Conservation (phyloP, 1,140 invertebrate genomes). For the Atopsyche davidsoni region DNA sequence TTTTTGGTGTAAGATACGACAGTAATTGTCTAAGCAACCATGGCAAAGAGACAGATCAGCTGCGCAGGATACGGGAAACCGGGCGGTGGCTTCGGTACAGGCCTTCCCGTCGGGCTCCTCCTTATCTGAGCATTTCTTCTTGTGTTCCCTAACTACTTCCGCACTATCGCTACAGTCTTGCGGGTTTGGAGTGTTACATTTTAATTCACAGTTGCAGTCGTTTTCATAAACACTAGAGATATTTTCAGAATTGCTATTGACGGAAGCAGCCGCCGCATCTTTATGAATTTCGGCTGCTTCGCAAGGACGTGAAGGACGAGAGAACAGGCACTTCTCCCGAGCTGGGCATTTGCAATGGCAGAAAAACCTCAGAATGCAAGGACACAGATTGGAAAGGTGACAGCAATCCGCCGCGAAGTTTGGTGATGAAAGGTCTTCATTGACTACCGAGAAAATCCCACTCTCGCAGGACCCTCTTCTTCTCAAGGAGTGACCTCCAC, state of each 20-base stretch:
- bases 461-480: slow-evolving; percentile 81
- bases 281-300: slow-evolving; percentile 6
- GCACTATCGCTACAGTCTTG: slow-evolving; percentile 4
- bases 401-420: slow-evolving; percentile 31
- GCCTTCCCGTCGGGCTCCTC: slow-evolving; percentile 4
- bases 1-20: slow-evolving; percentile 27
- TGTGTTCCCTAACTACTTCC: slow-evolving; percentile 7
- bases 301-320: slow-evolving; percentile 15
- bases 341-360: slow-evolving; percentile 38
- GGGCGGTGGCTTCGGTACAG: background rate
- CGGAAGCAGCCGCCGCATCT: slow-evolving; percentile 5
- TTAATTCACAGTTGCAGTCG: slow-evolving; percentile 20
- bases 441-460: slow-evolving; percentile 80
- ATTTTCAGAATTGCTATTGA: slow-evolving; percentile 11
- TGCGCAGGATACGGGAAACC: slow-evolving; percentile 12
- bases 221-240: slow-evolving; percentile 17
- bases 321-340: slow-evolving; percentile 27
- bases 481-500: slow-evolving; percentile 45
- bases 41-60: slow-evolving; percentile 24
- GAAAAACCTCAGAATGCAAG: slow-evolving; percentile 42
- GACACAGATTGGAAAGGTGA: slow-evolving; percentile 36
- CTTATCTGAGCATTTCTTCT: background rate
- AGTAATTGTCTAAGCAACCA: slow-evolving; percentile 28
- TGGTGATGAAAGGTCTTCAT: slow-evolving; percentile 57
- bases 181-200: background rate